Percentiles rank a stretch among this genome's conserved stretches.
These are phyloP conservation scores for Amazona vittata DNA, from an alignment of 2,113 vertebrate genomes.

Conservation along the genomic window DNA sequence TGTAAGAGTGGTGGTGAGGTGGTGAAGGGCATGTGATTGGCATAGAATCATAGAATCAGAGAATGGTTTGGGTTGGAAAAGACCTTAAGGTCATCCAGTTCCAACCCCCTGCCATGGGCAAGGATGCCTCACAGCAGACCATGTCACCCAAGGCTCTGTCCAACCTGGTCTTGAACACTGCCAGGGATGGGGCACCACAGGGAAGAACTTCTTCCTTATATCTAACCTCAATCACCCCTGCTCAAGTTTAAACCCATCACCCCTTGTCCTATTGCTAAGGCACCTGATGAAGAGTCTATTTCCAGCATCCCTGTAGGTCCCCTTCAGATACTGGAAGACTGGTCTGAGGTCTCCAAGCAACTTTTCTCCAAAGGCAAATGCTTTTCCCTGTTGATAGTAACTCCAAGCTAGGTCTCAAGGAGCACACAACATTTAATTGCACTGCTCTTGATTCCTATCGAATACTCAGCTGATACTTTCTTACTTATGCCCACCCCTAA, in stretches of 20 bases:
- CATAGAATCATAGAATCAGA: neutral
- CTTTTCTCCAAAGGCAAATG: neutral
- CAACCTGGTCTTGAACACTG: neutral
- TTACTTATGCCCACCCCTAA: neutral
- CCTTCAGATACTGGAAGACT: neutral
- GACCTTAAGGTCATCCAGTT: neutral
- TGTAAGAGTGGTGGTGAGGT: accelerated
- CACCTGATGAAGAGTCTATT: neutral
- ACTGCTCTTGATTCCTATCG: accelerated
- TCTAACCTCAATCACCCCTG: neutral
- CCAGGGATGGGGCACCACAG: neutral
- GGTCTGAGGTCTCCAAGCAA: neutral
- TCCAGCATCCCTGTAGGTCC: neutral
- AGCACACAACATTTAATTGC: neutral
- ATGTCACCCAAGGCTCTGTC: neutral
- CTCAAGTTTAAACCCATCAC: neutral
- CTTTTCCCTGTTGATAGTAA: neutral
- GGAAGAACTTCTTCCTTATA: neutral
- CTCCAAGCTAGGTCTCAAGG: neutral
- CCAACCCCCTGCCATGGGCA: neutral
- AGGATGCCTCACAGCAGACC: neutral
- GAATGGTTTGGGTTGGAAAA: neutral
- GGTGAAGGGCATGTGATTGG: accelerated
- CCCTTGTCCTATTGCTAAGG: neutral
- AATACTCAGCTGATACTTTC: neutral